These are phyloP conservation scores for Laothoe populi DNA, from an alignment of 2,888 invertebrate species.

Conservation along the genomic window DNA sequence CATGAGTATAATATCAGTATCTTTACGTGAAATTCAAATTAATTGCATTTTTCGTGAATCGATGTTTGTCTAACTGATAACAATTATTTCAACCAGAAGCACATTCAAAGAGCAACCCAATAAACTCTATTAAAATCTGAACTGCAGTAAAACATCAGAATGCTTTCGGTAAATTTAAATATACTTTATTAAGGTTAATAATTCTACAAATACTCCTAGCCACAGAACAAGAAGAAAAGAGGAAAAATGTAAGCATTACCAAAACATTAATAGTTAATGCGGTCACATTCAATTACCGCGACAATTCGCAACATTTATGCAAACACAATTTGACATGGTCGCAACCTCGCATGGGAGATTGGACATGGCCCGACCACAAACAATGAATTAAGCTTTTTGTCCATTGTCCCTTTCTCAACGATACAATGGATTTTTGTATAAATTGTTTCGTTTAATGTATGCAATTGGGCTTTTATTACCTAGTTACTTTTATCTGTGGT, in stretches of 20 bases:
- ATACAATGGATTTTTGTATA: slow-evolving; percentile 38
- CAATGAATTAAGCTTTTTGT: slow-evolving; percentile 38
- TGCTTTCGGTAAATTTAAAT: too few species aligned
- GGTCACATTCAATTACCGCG: slow-evolving; percentile 23
- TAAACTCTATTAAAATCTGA: too few species aligned
- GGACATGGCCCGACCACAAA: slow-evolving; percentile 41
- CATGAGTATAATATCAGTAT: neutral
- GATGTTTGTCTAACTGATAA: too few species aligned
- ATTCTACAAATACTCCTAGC: too few species aligned
- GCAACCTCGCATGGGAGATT: slow-evolving; percentile 41
- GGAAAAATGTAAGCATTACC: neutral
- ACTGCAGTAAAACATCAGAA: too few species aligned
- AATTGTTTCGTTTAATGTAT: slow-evolving; percentile 20
- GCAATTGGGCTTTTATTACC: slow-evolving; percentile 7
- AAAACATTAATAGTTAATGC: neutral
- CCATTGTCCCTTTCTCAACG: slow-evolving; percentile 41
- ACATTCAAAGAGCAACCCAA: too few species aligned
- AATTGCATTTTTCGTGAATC: too few species aligned
- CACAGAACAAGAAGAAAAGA: neutral
- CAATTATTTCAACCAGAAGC: too few species aligned
- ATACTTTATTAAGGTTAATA: too few species aligned
- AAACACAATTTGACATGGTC: slow-evolving; percentile 21
- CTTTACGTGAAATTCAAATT: neutral
- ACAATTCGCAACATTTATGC: slow-evolving; percentile 21
- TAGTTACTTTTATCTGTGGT: slow-evolving; percentile 9